Conservation (phyloP, 2,888 invertebrate species). For the Agrochola lychnidis region DNA sequence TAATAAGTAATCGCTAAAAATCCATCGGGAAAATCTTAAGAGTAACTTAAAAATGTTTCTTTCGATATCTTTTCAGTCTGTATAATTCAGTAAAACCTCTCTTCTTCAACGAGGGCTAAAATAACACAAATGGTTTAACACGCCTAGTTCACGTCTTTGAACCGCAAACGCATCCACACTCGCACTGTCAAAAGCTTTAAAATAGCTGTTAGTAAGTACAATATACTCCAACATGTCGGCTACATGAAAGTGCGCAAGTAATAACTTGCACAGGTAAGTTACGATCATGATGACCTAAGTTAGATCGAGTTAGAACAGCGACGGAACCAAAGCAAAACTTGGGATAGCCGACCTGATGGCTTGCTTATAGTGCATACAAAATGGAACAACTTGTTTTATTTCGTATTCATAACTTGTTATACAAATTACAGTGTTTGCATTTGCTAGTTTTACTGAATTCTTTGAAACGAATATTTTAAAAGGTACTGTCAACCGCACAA, state of each 20-base stretch:
- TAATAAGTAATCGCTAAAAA: no score
- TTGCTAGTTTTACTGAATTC: background rate
- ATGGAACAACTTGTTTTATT: slow-evolving; percentile 33
- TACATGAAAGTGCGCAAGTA: slow-evolving; percentile 45
- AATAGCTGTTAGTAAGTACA: background rate
- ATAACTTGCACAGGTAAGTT: slow-evolving; percentile 64
- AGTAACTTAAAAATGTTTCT: no score
- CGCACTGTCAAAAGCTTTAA: background rate
- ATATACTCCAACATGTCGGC: slow-evolving; percentile 18
- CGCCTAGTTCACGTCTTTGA: background rate
- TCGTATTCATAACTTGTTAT: slow-evolving; percentile 5
- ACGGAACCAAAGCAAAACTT: slow-evolving; percentile 57
- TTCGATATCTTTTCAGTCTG: no score
- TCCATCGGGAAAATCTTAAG: no score
- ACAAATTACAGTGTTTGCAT: background rate
- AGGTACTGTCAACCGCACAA: background rate
- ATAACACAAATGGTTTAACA: background rate
- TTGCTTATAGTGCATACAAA: slow-evolving; percentile 56
- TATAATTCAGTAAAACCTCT: background rate
- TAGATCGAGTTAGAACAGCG: slow-evolving; percentile 68
- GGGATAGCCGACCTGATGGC: slow-evolving; percentile 51
- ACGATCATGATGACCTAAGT: slow-evolving; percentile 67
- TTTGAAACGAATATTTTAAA: background rate
- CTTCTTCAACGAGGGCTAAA: background rate
- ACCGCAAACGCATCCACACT: background rate